Percentiles rank a stretch among this genome's conserved stretches.
phyloP scores from a whole-genome alignment of 2,888 invertebrate genomes.

The Malthinus flaveolus region DNA sequence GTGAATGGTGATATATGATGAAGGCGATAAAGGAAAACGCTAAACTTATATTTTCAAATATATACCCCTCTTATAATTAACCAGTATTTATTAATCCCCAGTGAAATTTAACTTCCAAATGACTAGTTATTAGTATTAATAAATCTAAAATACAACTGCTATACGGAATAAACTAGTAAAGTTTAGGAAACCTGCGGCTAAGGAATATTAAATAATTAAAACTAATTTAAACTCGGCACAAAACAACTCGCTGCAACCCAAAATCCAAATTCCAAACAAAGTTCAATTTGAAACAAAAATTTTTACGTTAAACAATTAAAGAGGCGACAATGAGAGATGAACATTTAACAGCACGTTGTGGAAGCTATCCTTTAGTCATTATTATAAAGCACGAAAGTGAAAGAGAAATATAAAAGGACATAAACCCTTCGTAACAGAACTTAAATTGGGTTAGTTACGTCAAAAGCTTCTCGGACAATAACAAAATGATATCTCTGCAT shows the following conservation, averaged over 20 bases:
- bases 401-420: constrained; percentile 20
- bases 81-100: too few relatives aligned
- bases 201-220: constrained; percentile 23
- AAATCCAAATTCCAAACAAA: neutral
- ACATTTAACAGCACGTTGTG: neutral
- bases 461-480: constrained; percentile 42
- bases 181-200: constrained; percentile 10
- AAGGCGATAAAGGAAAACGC: too few relatives aligned
- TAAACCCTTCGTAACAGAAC: constrained; percentile 36
- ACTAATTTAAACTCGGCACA: constrained; percentile 11
- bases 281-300: neutral
- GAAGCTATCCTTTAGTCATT: neutral
- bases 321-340: neutral
- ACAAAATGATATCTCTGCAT: constrained; percentile 34
- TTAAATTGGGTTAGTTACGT: constrained; percentile 46
- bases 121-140: constrained; percentile 18
- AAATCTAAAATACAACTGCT: constrained; percentile 24
- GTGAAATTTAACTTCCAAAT: constrained; percentile 8
- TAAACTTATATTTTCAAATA: too few relatives aligned
- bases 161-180: constrained; percentile 25
- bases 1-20: too few relatives aligned
- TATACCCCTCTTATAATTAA: too few relatives aligned
- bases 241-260: neutral
- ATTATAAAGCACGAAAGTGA: constrained; percentile 10
- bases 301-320: neutral